Base-by-base conservation (phyloP, 2,113 vertebrate genomes). In the Astur gentilis region DNA sequence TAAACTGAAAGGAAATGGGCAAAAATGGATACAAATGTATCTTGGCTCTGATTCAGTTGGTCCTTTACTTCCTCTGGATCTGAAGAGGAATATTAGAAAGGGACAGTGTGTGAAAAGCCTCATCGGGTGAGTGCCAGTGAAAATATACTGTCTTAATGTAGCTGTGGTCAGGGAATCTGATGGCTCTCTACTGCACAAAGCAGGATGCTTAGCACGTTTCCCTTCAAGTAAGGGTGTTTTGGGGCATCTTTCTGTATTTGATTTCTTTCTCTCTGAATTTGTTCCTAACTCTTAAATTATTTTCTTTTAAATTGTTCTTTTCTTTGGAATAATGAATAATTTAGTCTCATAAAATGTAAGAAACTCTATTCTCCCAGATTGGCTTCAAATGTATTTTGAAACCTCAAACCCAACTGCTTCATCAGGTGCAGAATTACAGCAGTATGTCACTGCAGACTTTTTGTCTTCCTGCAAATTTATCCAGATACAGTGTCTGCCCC, bases 291-390 rank as follows among this genome's bases (percentile, higher is more conserved):
- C 31, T 50, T 77, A 64, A 60, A 21, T 61, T 20, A 6, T n/a
- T 45, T 5, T 70, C 32, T 31, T 81, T 57, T 9, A 20, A 67
- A 62, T 42, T 36, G 42, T 50, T 72, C 29, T 89, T 77, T 95
- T 72, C 49, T 90, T 89, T 73, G n/a, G n/a, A 86, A 60, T 57
- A 70, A 73, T 90, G 64, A 90, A 83, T 95, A 88, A 88, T 96
- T 94, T 62, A 90, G 54, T n/a, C 29, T 62, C 21, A 29, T 64
- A 73, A 60, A 71, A 55, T 7, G 2, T 44, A 57, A 70, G 54
- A 75, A 90, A 60, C 0, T 0, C 57, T 32, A 0, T 86, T 96
- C 54, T 77, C 70, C 49, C 60, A 34, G 38, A 3, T 1, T 66
- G 66, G 49, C 47, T 86, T 78, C 25, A 42, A 87, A 83, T 31